Evolutionary conservation across 1,140 invertebrate genomes (phyloP), one percentile per base, ranked within the genome.

Genomic region (Coptotermes formosanus): DNA sequence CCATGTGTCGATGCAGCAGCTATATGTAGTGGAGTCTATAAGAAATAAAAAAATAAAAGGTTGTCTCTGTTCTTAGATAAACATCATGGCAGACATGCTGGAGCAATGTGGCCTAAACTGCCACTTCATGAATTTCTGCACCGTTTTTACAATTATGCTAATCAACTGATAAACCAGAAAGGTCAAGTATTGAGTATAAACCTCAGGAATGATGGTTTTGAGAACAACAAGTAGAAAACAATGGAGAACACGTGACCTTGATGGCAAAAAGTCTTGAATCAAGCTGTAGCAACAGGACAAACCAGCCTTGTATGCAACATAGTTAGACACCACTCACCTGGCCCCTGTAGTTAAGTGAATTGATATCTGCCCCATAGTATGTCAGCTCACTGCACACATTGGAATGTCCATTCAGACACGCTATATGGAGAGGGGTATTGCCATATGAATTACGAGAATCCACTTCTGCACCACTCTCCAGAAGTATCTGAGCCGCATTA

Each of bases 391-490:
- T 89, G 38, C 92, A 92, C 0, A 93, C 91, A 25, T 91, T 89
- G 85, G 92, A 91, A 87, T 94, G 92, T 4, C 94, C 94, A 88
- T 94, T 94, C 21, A 94, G 89, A 89, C 94, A 95, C 0, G 94
- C 94, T 14, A 94, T 91, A 87, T 95, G 94, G 25, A 95, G 89
- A 3, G 93, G 91, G 16, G 94, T 94, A 88, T 95, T 94, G 44
- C 94, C 94, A 87, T 92, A 92, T 3, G 90, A 89, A 87, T 94
- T 94, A 48, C 92, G 92, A 9, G 92, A 92, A 89, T 94, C 92
- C 3, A 93, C 90, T 83, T 94, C 92, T 14, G 93, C 93, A 7
- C 93, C 93, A 11, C 91, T 88, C 69, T 92, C 91, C 25, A 95
- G 88, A 38, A 95, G 90, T 45, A 92, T 89, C 86, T 91, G 90